Evolutionary conservation across 1,140 invertebrate species (phyloP).

Genomic region (Frieseomelitta varia): DNA sequence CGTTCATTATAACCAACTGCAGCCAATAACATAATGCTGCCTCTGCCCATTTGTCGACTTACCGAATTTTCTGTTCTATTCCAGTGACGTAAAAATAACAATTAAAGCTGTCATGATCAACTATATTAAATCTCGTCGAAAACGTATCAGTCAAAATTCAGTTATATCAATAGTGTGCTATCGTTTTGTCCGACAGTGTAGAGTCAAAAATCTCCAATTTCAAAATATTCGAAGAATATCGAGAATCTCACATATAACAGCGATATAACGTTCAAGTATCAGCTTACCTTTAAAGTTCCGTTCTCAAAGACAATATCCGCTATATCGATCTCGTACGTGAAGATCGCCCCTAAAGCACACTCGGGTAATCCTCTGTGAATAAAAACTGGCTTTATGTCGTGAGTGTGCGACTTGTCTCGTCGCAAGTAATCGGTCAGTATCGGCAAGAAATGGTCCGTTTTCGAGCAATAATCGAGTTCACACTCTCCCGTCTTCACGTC

Average conservation of each 20-base stretch:
- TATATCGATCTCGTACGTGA: slow-evolving; percentile 52
- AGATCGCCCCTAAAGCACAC: slow-evolving; percentile 49
- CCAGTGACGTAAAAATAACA: too few relatives aligned
- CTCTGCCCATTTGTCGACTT: too few relatives aligned
- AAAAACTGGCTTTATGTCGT: not conserved
- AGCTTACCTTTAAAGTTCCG: slow-evolving; percentile 52
- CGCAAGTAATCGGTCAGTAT: slow-evolving; percentile 12
- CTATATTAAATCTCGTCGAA: too few relatives aligned
- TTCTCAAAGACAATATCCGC: slow-evolving; percentile 2
- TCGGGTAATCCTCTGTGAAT: slow-evolving; percentile 20
- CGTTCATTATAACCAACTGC: too few relatives aligned
- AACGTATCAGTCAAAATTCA: too few relatives aligned
- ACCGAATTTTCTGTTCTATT: too few relatives aligned
- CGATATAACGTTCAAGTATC: not conserved
- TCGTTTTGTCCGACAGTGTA: too few relatives aligned
- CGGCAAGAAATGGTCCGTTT: not conserved
- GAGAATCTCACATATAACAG: not conserved
- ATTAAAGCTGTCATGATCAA: too few relatives aligned
- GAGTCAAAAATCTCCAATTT: too few relatives aligned
- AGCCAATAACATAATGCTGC: too few relatives aligned
- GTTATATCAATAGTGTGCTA: too few relatives aligned
- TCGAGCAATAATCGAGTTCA: not conserved
- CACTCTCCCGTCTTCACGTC: slow-evolving; percentile 43
- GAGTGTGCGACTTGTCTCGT: not conserved
- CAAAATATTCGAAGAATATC: not conserved